Conservation (phyloP, 2,797 vertebrate genomes). For the Lindbergichthys nudifrons region DNA sequence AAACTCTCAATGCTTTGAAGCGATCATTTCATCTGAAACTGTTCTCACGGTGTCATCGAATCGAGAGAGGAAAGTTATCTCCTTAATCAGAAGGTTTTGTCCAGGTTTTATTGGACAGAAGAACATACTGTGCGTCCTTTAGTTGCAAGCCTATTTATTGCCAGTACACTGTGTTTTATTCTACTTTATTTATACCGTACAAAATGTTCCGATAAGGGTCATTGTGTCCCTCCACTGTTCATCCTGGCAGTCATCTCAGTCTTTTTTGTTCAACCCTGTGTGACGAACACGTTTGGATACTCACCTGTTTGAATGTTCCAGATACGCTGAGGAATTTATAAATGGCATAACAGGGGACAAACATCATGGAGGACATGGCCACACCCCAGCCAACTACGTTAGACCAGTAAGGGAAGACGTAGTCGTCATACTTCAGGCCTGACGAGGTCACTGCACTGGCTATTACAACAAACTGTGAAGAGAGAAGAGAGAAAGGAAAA, state of each 20-base stretch:
- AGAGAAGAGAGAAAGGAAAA: background rate
- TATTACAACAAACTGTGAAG: slow-evolving; percentile 92
- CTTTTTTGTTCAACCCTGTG: background rate
- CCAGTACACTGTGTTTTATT: background rate
- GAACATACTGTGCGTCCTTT: background rate
- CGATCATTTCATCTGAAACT: slow-evolving; percentile 18
- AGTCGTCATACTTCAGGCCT: slow-evolving; percentile 92
- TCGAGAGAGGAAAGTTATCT: slow-evolving; percentile 13
- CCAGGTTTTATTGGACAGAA: slow-evolving; percentile 21
- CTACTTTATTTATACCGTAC: background rate
- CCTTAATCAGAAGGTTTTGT: slow-evolving; percentile 17
- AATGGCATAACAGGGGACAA: slow-evolving; percentile 91
- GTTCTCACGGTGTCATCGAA: slow-evolving; percentile 31
- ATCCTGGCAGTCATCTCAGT: background rate
- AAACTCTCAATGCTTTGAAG: slow-evolving; percentile 55
- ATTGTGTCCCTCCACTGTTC: background rate
- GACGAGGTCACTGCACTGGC: slow-evolving; percentile 93
- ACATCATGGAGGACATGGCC: slow-evolving; percentile 94
- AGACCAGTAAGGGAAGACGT: slow-evolving; percentile 92
- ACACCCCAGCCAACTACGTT: slow-evolving; percentile 93
- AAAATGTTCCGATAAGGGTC: background rate
- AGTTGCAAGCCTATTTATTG: slow-evolving; percentile 12
- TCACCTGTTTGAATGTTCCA: slow-evolving; percentile 94
- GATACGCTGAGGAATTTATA: slow-evolving; percentile 91
- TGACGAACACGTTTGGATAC: slow-evolving; percentile 55